Conservation (phyloP, 2,888 invertebrate species). For the Crepidodera aurea region DNA sequence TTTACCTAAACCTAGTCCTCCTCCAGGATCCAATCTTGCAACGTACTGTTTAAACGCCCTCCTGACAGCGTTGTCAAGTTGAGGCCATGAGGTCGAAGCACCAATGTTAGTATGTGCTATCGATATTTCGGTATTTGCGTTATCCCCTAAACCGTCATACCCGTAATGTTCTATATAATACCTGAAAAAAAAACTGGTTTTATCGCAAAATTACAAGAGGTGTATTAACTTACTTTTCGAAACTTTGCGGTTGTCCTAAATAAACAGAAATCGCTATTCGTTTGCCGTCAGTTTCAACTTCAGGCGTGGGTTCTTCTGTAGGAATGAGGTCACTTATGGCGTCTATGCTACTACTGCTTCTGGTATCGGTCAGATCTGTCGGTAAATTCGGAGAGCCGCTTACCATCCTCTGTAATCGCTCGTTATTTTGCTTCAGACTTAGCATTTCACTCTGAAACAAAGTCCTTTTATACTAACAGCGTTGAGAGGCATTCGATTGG, state of each 20-base stretch:
- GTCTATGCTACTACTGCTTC: constrained; percentile 57
- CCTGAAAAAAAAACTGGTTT: constrained; percentile 48
- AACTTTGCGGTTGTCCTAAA: constrained; percentile 83
- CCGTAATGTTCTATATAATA: constrained; percentile 59
- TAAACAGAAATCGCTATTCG: constrained; percentile 88
- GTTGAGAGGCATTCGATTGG: no score
- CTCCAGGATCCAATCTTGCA: constrained; percentile 90
- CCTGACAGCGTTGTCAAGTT: constrained; percentile 88
- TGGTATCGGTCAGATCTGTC: constrained; percentile 53
- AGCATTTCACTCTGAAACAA: constrained; percentile 88
- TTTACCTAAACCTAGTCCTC: constrained; percentile 76
- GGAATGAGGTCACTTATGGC: constrained; percentile 59
- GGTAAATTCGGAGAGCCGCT: constrained; percentile 55
- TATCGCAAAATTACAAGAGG: no score
- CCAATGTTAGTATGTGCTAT: constrained; percentile 91
- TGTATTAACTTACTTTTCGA: constrained; percentile 60
- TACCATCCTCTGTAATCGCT: constrained; percentile 89
- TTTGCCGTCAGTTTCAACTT: constrained; percentile 75
- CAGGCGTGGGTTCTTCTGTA: constrained; percentile 56
- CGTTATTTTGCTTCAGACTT: constrained; percentile 95
- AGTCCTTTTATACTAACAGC: constrained; percentile 24
- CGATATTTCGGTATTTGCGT: constrained; percentile 70
- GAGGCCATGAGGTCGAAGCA: constrained; percentile 94
- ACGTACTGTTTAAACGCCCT: constrained; percentile 95
- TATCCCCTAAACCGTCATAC: constrained; percentile 57